Conservation (phyloP, 64 coral and sea anemone genomes). For the Montipora sp. region DNA sequence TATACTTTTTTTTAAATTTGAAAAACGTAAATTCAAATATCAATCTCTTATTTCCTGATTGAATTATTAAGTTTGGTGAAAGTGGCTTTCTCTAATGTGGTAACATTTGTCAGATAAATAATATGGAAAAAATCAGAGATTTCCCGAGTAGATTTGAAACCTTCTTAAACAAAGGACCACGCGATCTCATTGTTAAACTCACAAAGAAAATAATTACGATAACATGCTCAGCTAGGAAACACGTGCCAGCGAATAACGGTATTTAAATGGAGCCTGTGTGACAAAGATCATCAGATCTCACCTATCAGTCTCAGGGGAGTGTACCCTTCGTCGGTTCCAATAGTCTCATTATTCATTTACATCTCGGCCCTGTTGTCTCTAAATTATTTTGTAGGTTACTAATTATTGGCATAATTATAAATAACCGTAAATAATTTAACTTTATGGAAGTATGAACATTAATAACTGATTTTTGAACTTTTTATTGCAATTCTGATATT, state of each 20-base stretch:
- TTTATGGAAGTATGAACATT: too few relatives aligned
- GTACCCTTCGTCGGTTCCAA: neutral
- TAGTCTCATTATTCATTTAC: neutral
- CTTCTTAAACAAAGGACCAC: constrained; percentile 33
- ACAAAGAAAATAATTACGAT: neutral
- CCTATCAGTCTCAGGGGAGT: neutral
- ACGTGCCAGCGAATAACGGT: neutral
- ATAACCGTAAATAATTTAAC: neutral
- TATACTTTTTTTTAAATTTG: too few relatives aligned
- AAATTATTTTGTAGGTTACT: neutral
- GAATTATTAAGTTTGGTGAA: neutral
- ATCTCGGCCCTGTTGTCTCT: neutral
- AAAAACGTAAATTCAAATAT: neutral
- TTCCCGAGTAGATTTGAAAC: neutral
- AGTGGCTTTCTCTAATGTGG: neutral
- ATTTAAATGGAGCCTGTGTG: neutral
- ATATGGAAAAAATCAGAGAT: neutral
- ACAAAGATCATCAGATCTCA: neutral
- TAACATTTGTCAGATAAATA: neutral
- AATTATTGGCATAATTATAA: constrained; percentile 7
- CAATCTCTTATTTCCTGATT: neutral
- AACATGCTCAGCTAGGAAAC: neutral
- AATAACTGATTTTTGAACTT: too few relatives aligned
- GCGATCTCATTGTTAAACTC: constrained; percentile 15
- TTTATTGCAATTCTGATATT: too few relatives aligned